phyloP scores from a whole-genome alignment of 1,140 invertebrate species.

The Diabrotica undecimpunctata region DNA sequence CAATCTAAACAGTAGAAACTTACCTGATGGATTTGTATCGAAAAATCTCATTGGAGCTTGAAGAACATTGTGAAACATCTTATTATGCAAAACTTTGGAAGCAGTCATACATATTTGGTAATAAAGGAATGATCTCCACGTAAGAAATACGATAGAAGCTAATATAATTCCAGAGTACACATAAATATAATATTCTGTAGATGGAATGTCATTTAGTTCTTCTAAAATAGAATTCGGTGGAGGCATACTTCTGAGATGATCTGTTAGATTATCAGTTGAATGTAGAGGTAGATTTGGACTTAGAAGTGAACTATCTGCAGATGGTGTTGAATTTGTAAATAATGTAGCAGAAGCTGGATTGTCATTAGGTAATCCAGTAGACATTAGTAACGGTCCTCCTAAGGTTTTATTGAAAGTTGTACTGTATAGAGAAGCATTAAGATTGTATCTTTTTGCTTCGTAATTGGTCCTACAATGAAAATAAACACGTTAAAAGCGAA shows the following conservation, averaged over 20 bases:
- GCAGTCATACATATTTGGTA: constrained; percentile 80
- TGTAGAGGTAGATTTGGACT: not conserved
- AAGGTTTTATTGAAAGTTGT: too few relatives aligned
- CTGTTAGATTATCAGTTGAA: not conserved
- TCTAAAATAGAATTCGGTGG: not conserved
- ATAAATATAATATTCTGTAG: constrained; percentile 34
- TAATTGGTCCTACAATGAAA: too few relatives aligned
- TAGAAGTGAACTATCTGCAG: not conserved
- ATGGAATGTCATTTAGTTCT: not conserved
- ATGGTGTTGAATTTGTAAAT: not conserved
- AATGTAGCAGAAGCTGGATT: not conserved
- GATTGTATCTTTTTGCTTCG: too few relatives aligned
- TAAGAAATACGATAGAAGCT: constrained; percentile 50
- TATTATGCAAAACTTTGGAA: constrained; percentile 74
- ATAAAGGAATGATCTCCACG: constrained; percentile 63
- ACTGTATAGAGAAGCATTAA: too few relatives aligned
- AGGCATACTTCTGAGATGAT: not conserved
- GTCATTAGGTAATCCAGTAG: not conserved
- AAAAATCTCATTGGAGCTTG: constrained; percentile 66
- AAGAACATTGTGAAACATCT: constrained; percentile 77
- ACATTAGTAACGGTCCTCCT: too few relatives aligned
- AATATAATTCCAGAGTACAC: constrained; percentile 43
- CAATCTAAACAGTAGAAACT: constrained; percentile 46
- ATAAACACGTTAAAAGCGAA: too few relatives aligned
- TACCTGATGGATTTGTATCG: constrained; percentile 56